Conservation (phyloP, 1,140 invertebrate species). For the Chionoecetes opilio region DNA sequence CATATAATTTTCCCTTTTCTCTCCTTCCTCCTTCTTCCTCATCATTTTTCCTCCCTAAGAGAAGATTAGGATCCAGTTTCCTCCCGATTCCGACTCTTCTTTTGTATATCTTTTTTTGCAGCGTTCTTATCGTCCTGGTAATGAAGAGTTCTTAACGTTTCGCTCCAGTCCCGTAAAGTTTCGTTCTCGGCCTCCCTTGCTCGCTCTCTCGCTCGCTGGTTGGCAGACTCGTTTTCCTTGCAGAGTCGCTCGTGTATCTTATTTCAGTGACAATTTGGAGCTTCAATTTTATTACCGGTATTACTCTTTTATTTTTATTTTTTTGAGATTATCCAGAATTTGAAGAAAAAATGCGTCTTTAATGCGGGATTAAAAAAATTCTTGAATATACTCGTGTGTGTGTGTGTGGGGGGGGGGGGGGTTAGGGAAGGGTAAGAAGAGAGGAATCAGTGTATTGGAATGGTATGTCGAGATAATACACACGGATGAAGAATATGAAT, state of each 20-base stretch:
- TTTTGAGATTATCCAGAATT: neutral
- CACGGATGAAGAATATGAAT: too few relatives aligned
- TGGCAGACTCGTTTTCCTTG: constrained; percentile 3
- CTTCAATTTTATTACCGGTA: neutral
- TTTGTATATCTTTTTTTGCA: constrained; percentile 45
- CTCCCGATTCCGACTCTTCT: constrained; percentile 52
- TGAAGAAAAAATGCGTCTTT: neutral
- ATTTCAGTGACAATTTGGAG: constrained; percentile 9
- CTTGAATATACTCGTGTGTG: neutral
- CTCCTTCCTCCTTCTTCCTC: neutral
- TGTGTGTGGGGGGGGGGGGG: neutral
- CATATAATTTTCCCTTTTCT: neutral
- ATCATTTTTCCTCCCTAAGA: neutral
- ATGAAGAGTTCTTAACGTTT: constrained; percentile 54
- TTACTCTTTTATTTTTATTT: neutral
- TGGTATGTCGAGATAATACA: too few relatives aligned
- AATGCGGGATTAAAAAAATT: neutral
- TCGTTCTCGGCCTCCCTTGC: neutral
- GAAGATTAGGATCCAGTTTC: constrained; percentile 63
- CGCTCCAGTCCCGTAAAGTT: neutral
- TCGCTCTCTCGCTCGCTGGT: neutral
- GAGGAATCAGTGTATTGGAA: neutral
- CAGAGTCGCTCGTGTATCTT: neutral
- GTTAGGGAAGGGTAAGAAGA: neutral
- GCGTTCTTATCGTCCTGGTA: constrained; percentile 48